phyloP scores from a whole-genome alignment of 2,888 invertebrate species.

The Leptinotarsa tumamoca region DNA sequence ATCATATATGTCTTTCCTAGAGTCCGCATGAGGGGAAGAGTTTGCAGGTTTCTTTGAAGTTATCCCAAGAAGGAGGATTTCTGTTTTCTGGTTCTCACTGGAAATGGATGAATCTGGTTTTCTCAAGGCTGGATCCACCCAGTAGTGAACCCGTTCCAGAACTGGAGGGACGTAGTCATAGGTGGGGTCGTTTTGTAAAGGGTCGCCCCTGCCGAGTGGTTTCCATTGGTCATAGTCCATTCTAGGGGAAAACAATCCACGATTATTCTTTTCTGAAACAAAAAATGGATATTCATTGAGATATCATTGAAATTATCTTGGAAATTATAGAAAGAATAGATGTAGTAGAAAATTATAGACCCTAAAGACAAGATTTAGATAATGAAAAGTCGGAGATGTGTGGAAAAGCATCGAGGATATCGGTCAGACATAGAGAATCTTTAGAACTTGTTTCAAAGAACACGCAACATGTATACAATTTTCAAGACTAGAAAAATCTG shows the following conservation, averaged over 20 bases:
- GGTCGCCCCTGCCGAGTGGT: constrained; percentile 85
- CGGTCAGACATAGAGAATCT: too few relatives aligned
- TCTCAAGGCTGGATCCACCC: constrained; percentile 76
- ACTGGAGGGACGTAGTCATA: constrained; percentile 88
- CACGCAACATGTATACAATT: too few relatives aligned
- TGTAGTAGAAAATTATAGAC: too few relatives aligned
- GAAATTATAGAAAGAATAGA: too few relatives aligned
- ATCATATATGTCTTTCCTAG: constrained; percentile 64
- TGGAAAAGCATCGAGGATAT: too few relatives aligned
- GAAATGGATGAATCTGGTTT: constrained; percentile 70
- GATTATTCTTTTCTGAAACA: constrained; percentile 34
- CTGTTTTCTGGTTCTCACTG: constrained; percentile 71
- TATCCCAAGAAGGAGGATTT: constrained; percentile 77
- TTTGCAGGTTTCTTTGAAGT: constrained; percentile 76
- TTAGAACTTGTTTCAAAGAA: too few relatives aligned
- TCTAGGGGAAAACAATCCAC: constrained; percentile 75
- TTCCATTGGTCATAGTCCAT: constrained; percentile 90
- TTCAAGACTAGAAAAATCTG: too few relatives aligned
- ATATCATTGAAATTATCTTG: neutral
- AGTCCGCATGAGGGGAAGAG: constrained; percentile 60
- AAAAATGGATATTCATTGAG: neutral
- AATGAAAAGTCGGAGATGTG: too few relatives aligned
- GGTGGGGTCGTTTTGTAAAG: constrained; percentile 85
- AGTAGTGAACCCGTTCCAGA: constrained; percentile 82
- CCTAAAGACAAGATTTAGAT: too few relatives aligned